A percentile compares a stretch with the other conserved stretches of the same genome.
These are phyloP conservation scores for Pocota personata DNA, from an alignment of 2,888 invertebrate genomes.

Conservation along the genomic window DNA sequence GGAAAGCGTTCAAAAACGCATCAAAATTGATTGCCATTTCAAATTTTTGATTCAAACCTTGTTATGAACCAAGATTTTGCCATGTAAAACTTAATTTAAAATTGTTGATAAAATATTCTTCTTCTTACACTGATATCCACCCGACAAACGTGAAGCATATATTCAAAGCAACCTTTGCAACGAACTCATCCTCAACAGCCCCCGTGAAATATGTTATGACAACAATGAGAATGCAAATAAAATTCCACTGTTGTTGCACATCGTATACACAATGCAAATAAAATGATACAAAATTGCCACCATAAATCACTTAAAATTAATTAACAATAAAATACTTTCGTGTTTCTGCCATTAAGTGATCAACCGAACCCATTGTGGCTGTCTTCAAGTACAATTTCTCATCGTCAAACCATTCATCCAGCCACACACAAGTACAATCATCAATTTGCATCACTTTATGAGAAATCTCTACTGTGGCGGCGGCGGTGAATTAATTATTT, in stretches of 20 bases:
- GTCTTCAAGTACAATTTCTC: not conserved
- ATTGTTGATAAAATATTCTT: too few relatives aligned
- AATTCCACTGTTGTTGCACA: not conserved
- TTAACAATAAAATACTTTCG: conserved; percentile 22
- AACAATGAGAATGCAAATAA: not conserved
- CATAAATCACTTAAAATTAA: conserved; percentile 36
- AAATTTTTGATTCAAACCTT: too few relatives aligned
- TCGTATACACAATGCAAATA: conserved; percentile 4
- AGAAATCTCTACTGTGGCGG: not conserved
- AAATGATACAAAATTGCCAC: conserved; percentile 19
- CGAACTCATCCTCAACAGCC: not conserved
- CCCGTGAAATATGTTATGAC: not conserved
- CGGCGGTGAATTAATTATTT: not conserved
- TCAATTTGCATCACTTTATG: conserved; percentile 34
- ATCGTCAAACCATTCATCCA: not conserved
- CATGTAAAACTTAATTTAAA: too few relatives aligned
- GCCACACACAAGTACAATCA: not conserved
- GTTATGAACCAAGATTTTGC: too few relatives aligned
- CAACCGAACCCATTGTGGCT: not conserved
- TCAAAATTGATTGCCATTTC: too few relatives aligned
- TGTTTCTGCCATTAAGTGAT: conserved; percentile 13
- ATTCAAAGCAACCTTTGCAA: not conserved
- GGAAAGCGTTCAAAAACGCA: too few relatives aligned
- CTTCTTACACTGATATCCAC: too few relatives aligned
- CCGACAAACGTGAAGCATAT: not conserved